phyloP scores from a whole-genome alignment of 2,113 vertebrate genomes.

The Tretioscincus oriximinensis region DNA sequence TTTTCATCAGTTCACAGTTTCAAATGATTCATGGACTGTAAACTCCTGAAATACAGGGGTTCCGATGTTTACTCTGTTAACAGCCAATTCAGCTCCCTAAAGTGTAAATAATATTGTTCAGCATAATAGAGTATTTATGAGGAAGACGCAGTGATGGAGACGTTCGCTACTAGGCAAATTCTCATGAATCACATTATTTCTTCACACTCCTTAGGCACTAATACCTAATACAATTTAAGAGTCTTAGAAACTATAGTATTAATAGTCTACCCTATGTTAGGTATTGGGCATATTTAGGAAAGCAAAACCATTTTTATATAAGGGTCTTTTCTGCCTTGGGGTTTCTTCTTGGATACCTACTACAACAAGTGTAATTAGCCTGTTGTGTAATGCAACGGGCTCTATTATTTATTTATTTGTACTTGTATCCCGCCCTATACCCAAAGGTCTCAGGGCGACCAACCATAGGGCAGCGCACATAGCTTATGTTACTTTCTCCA shows the following conservation, averaged over 20 bases:
- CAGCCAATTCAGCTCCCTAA: conserved; percentile 36
- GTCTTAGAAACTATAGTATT: conserved; percentile 43
- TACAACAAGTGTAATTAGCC: too few species aligned
- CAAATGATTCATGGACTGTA: conserved; percentile 22
- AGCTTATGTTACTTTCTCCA: too few species aligned
- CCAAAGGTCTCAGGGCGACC: too few species aligned
- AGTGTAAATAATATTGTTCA: conserved; percentile 50
- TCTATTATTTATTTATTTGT: too few species aligned
- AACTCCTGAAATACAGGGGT: conserved; percentile 43
- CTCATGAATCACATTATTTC: conserved; percentile 38
- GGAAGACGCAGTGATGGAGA: conserved; percentile 42
- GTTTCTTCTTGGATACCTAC: too few species aligned
- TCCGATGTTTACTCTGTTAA: conserved; percentile 44
- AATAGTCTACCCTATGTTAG: too few species aligned
- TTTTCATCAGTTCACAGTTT: conserved; percentile 31
- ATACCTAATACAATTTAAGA: conserved; percentile 56
- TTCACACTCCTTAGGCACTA: conserved; percentile 24
- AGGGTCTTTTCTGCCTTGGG: too few species aligned
- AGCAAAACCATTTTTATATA: too few species aligned
- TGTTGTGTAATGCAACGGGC: too few species aligned
- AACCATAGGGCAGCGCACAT: too few species aligned
- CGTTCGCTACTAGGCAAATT: conserved; percentile 39
- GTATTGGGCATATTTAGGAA: too few species aligned
- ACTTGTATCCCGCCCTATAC: too few species aligned
- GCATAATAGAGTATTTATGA: conserved; percentile 16